phyloP scores from a whole-genome alignment of 2,888 invertebrate species.

The Sinodicranocentrus sp. region DNA sequence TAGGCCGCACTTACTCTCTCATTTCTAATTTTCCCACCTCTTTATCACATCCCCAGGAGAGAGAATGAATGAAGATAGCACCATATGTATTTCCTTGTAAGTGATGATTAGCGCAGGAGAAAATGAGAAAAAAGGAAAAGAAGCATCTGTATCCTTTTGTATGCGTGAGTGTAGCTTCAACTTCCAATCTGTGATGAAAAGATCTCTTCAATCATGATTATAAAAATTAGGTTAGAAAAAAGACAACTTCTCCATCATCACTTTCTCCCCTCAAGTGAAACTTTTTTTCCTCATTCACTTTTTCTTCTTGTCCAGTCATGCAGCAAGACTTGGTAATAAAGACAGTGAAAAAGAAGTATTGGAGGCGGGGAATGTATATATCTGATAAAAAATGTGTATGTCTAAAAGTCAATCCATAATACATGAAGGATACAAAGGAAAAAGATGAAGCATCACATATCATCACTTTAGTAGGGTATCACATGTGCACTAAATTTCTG shows the following conservation, averaged over 20 bases:
- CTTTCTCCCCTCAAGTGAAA: neutral
- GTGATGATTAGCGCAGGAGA: neutral
- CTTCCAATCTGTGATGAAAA: constrained; percentile 37
- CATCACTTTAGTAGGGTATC: neutral
- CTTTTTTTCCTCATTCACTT: constrained; percentile 23
- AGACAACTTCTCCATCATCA: constrained; percentile 41
- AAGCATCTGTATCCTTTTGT: neutral
- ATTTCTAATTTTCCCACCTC: constrained; percentile 6
- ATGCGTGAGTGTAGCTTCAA: constrained; percentile 5
- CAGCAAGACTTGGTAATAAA: constrained; percentile 26
- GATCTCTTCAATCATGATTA: constrained; percentile 58
- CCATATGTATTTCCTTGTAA: constrained; percentile 10
- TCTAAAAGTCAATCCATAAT: too few relatives aligned
- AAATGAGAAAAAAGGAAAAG: neutral
- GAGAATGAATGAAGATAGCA: neutral
- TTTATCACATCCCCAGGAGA: neutral
- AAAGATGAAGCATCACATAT: too few relatives aligned
- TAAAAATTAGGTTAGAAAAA: constrained; percentile 56
- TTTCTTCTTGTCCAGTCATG: constrained; percentile 41
- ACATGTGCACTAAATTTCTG: neutral
- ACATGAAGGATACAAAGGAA: too few relatives aligned
- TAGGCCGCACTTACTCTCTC: constrained; percentile 13
- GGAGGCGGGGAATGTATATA: neutral
- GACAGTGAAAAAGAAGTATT: neutral
- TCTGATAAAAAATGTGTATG: too few relatives aligned